Base-by-base conservation (phyloP, 2,113 vertebrate genomes). In the Pituophis catenifer region DNA sequence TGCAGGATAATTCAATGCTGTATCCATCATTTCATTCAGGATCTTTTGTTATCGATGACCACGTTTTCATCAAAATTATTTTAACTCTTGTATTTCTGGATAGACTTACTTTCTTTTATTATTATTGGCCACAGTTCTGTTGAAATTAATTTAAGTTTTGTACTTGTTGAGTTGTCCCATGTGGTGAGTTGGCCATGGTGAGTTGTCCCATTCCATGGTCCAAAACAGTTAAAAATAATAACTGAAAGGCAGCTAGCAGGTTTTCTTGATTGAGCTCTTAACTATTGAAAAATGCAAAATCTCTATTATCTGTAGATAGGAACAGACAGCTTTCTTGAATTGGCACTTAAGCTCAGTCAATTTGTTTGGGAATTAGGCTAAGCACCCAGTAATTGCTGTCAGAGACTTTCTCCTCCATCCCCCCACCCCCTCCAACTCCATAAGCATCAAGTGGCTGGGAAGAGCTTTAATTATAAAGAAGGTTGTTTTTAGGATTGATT, bases 381-480 rank as follows among this genome's bases (percentile, higher is more conserved):
- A 94, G 75, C 75, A 48, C 94, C 94, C 90, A 92, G 87, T 87
- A 93, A 96, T 95, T 94, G 87, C 93, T 90, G 89, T 92, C 91
- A 93, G 93, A 96, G 86, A 88, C 90, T 94, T 89, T 93, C 38
- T 88, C 88, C 92, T 29, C 88, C 26, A 1, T 6, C 0, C 26
- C n/a, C 33, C 44, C 44, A 9, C 26, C 5, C 52, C 21, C 44
- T 3, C 59, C 23, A 94, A 70, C 85, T 94, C 93, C 92, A 94
- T 94, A 90, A 95, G 81, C 89, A 59, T 12, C 26, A 90, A 75
- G 94, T 95, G 95, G 87, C 94, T 93, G 11, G 94, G 94, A 91
- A 93, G 91, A 95, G 86, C 94, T 95, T 93, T 91, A 95, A 0
- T 97, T 96, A 93, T 87, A 94, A 89, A 91, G 54, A 93, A 94